phyloP scores from a whole-genome alignment of 2,797 vertebrate species.

The Falco biarmicus region DNA sequence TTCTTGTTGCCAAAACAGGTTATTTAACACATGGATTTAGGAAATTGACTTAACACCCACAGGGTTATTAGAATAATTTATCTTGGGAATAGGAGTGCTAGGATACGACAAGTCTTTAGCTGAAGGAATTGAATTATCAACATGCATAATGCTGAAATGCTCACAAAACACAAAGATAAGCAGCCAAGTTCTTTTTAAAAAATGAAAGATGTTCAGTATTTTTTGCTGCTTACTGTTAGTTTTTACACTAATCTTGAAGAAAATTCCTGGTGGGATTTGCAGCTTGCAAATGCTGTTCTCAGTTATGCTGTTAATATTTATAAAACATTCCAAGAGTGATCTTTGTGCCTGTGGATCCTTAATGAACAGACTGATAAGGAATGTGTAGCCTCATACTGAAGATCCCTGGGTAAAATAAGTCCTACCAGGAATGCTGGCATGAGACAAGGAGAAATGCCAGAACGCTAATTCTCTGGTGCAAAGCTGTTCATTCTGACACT shows the following conservation, averaged over 20 bases:
- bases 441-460: constrained; percentile 13
- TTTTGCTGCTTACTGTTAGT: neutral
- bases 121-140: neutral
- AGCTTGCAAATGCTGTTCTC: constrained; percentile 42
- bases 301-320: constrained; percentile 56
- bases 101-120: neutral
- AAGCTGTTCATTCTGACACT: constrained; percentile 40
- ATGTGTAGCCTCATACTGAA: constrained; percentile 44
- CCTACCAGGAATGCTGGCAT: constrained; percentile 53
- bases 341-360: neutral
- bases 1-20: neutral
- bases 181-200: neutral
- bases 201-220: neutral
- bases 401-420: constrained; percentile 52
- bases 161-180: neutral
- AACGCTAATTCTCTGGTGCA: constrained; percentile 31
- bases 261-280: constrained; percentile 10
- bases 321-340: neutral
- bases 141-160: neutral
- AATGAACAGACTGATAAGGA: constrained; percentile 9
- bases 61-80: neutral
- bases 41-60: neutral
- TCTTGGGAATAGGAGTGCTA: neutral
- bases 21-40: neutral
- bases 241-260: neutral